Evolutionary conservation across 1,140 invertebrate species (phyloP).

Genomic region (Varroa destructor): DNA sequence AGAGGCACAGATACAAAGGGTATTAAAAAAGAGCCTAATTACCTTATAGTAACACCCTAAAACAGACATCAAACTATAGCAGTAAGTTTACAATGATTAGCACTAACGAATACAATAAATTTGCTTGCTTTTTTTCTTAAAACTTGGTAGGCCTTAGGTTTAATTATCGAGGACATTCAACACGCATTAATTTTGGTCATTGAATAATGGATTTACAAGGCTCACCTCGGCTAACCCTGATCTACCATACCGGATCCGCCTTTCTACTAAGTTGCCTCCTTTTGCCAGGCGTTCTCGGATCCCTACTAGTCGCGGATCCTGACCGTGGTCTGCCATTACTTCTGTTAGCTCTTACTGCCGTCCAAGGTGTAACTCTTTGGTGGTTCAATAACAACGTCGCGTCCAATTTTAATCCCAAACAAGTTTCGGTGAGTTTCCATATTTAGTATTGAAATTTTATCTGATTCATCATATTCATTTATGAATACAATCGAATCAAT

Average conservation of each 20-base stretch:
- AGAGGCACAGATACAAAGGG: too few species aligned
- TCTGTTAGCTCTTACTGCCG: background rate
- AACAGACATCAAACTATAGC: too few species aligned
- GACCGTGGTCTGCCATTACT: conserved; percentile 8
- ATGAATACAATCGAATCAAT: too few species aligned
- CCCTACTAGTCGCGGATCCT: background rate
- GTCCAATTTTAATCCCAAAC: conserved; percentile 10
- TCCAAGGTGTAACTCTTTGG: conserved; percentile 4
- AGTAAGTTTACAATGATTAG: background rate
- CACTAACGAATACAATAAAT: background rate
- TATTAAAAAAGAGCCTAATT: too few species aligned
- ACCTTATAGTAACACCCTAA: too few species aligned
- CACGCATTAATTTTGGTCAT: background rate
- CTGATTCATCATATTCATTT: too few species aligned
- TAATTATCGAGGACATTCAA: too few species aligned
- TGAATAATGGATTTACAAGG: background rate
- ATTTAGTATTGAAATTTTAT: too few species aligned
- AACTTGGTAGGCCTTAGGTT: too few species aligned
- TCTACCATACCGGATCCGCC: conserved; percentile 5
- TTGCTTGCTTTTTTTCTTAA: background rate
- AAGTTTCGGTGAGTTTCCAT: conserved; percentile 10
- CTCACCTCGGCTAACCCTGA: background rate
- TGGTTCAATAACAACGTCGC: conserved; percentile 2
- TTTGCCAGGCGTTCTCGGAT: conserved; percentile 11
- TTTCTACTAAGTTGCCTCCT: background rate